Base-by-base conservation (phyloP, 2,888 invertebrate genomes). In the Mesochorus sp. region DNA sequence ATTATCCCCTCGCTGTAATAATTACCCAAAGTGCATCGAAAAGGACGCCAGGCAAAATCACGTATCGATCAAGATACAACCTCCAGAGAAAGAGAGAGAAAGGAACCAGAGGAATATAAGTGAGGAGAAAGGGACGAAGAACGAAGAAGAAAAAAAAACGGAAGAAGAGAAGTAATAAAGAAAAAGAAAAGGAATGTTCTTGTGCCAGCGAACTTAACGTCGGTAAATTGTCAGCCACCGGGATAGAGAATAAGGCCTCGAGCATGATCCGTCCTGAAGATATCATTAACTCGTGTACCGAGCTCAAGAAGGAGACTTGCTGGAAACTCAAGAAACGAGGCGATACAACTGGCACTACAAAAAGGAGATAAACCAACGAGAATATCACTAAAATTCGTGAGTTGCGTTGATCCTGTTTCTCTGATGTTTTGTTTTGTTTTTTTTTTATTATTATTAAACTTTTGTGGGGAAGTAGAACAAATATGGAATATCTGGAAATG, bases 201-300 rank as follows among this genome's bases (percentile, higher is more conserved):
- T 10, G 68, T 62, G 68, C 55, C 14, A 12, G 55, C 44, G 37
- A 75, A 37, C 28, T 62, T 5, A 19, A 57, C 55, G 62, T 55
- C 55, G 47, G 44, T 55, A 57, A 70, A 47, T 64, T 42, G 70
- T 64, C 61, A 39, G 68, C 55, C 12, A 39, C 61, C 51, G 55
- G 26, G 47, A 68, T 55, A 37, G 47, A 44, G 39, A 12, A 24
- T 47, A 70, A 64, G 68, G 75, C 68, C 37, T 37, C 61, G 55
- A 76, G 75, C 61, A 71, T 77, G 77, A 57, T 62, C 73, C 73
- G 72, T 68, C 49, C 55, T 47, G 73, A 77, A 68, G 72, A 68
- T 68, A 68, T 49, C 42, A 57, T 64, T 68, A 42, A 64, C 77
- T 68, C 62, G 76, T 39, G 62, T 64, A 55, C 24, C 62, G 75